A percentile compares a stretch with the other conserved stretches of the same genome.
Conservation (phyloP, 1,140 invertebrate genomes). For the Microplitis mediator region DNA sequence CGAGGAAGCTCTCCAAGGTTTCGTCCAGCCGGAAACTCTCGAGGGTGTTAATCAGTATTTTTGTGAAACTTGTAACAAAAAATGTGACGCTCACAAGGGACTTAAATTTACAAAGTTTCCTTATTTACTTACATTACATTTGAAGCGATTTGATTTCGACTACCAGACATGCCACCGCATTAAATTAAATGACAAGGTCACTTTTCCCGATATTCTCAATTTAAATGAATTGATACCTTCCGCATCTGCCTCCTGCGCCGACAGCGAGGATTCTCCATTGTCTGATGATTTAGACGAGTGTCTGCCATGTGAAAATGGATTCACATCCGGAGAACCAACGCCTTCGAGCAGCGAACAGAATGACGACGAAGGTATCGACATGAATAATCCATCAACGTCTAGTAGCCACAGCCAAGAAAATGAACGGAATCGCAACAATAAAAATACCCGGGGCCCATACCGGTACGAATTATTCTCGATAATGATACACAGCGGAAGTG, state of each 20-base stretch:
- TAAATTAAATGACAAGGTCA: slow-evolving; percentile 91
- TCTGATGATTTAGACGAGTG: slow-evolving; percentile 69
- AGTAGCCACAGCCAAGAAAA: slow-evolving; percentile 56
- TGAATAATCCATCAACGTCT: slow-evolving; percentile 58
- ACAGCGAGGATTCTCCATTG: not conserved
- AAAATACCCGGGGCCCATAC: slow-evolving; percentile 70
- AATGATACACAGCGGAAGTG: slow-evolving; percentile 93
- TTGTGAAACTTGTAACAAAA: slow-evolving; percentile 87
- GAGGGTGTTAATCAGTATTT: slow-evolving; percentile 89
- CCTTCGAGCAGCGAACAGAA: slow-evolving; percentile 54
- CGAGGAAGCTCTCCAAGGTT: slow-evolving; percentile 83
- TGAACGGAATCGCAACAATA: slow-evolving; percentile 61
- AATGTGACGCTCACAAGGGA: slow-evolving; percentile 91
- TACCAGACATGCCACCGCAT: slow-evolving; percentile 85
- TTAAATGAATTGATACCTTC: slow-evolving; percentile 73
- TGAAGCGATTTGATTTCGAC: slow-evolving; percentile 93
- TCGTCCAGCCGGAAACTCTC: slow-evolving; percentile 85
- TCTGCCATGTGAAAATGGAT: slow-evolving; percentile 56
- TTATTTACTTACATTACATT: slow-evolving; percentile 85
- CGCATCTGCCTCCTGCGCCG: not conserved
- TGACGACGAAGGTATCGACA: slow-evolving; percentile 69
- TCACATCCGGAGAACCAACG: slow-evolving; percentile 41
- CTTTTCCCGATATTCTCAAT: slow-evolving; percentile 83
- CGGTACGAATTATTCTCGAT: slow-evolving; percentile 90
- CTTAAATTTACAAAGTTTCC: slow-evolving; percentile 88